Base-by-base conservation (phyloP, 2,797 vertebrate species). In the Eospalax fontanierii region DNA sequence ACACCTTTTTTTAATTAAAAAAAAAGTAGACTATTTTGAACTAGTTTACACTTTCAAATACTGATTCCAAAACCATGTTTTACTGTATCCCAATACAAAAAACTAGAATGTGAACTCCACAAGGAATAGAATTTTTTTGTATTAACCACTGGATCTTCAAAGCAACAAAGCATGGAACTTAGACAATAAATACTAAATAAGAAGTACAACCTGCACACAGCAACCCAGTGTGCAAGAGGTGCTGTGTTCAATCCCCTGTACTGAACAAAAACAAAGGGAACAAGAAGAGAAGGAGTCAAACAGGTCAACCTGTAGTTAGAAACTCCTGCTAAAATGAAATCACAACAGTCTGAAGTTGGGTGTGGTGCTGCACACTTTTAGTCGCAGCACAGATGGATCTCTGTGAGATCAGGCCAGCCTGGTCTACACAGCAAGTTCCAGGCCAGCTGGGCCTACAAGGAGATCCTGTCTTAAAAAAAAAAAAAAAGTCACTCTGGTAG, bases 91-190 rank as follows among this genome's bases (percentile, higher is more conserved):
- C 24, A 61, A 35, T 79, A 88, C 57, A 86, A 61, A 68, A 50
- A 50, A 82, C 46, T 85, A 74, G 26, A 74, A 82, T 93, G 30
- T 40, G 30, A 84, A 90, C 43, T 33, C 74, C 30, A 46, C 6
- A 8, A 90, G 73, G 28, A 90, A 82, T 85, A 35, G 83, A 86
- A 92, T 84, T 89, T 81, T n/a, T 90, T 54, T 92, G 57, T 30
- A 68, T 88, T 93, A 90, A 90, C 26, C 83, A 6, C 84, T 78
- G 57, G 38, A 8, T 92, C 65, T 90, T 76, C 61, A 81, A 93
- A 95, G 71, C 84, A 66, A 73, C 54, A 84, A 40, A 68, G 24
- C 61, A 43, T 61, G 50, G 84, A 90, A 88, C 18, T 78, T 75
- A 57, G n/a, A 40, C 40, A 21, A 30, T 91, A 83, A 87, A 63